Evolutionary conservation across 2,797 vertebrate species (phyloP).

Genomic region (Amblyraja radiata): DNA sequence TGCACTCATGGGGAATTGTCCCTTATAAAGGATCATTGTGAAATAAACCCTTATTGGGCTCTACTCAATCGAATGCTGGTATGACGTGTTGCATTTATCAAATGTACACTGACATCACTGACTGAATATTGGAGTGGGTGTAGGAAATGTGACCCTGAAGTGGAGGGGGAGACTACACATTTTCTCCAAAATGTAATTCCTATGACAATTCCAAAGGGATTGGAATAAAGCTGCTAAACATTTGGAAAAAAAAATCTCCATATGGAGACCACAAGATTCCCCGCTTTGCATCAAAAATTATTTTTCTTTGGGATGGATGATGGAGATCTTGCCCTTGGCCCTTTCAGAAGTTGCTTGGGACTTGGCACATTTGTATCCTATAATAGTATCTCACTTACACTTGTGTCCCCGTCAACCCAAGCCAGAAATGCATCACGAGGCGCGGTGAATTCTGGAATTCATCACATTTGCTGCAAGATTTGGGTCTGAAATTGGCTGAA

Average conservation of each 20-base stretch:
- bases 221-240: neutral
- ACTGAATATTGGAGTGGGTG: too few species aligned
- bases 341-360: neutral
- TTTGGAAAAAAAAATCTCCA: neutral
- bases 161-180: too few species aligned
- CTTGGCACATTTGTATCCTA: neutral
- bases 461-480: neutral
- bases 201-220: neutral
- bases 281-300: neutral
- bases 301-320: neutral
- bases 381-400: neutral
- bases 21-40: neutral
- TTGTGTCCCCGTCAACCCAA: neutral
- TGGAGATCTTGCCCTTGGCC: neutral
- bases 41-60: neutral
- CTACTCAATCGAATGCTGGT: neutral
- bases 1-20: neutral
- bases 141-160: neutral
- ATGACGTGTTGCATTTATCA: too few species aligned
- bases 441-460: neutral
- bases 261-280: neutral
- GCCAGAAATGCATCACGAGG: neutral
- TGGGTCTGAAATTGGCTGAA: neutral
- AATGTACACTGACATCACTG: neutral
- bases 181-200: neutral